Evolutionary conservation across 2,113 vertebrate genomes (phyloP).

Genomic region (Phocoena sinus): DNA sequence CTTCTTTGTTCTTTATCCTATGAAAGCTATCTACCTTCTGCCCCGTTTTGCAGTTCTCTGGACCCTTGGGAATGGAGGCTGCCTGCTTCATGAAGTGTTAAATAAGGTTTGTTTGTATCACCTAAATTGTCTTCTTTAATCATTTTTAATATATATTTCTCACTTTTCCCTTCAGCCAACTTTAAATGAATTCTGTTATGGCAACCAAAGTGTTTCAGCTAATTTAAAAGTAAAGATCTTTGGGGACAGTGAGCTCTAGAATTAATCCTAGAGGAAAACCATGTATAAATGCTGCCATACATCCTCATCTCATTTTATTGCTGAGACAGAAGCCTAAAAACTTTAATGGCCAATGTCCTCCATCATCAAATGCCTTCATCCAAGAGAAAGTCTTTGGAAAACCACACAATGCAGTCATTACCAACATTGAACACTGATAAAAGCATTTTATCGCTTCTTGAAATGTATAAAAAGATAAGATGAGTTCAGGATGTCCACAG

Average conservation of each 20-base stretch:
- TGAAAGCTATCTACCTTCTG: not conserved
- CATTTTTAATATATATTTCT: not conserved
- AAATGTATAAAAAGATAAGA: not conserved
- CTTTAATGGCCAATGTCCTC: not conserved
- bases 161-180: not conserved
- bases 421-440: not conserved
- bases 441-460: not conserved
- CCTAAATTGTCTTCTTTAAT: not conserved
- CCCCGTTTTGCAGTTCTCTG: not conserved
- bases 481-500: not conserved
- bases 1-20: not conserved
- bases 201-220: not conserved
- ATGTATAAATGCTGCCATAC: not conserved
- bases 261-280: not conserved
- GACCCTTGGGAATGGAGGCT: not conserved
- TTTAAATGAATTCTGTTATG: not conserved
- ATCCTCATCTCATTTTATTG: not conserved
- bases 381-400: not conserved
- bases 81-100: not conserved
- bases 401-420: not conserved
- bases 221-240: not conserved
- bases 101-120: not conserved
- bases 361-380: not conserved
- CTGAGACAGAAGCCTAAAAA: not conserved
- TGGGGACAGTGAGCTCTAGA: not conserved